Evolutionary conservation across 2,888 invertebrate species (phyloP), one percentile per base, ranked within the genome.

Genomic region (Papilio gigon): DNA sequence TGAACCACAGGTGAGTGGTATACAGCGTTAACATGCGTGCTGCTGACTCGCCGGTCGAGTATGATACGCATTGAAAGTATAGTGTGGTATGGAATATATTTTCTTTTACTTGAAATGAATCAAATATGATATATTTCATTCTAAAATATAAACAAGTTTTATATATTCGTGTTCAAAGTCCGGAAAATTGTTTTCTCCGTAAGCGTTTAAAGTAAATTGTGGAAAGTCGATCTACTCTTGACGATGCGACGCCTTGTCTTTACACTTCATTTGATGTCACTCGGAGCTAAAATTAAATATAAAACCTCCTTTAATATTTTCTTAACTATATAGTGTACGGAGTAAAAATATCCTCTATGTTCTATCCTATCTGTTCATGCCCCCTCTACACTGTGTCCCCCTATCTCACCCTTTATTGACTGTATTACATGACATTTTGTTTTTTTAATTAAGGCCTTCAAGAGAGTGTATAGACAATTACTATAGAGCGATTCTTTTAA

Each of bases 1-100:
- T 90, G 91, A 89, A 74, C 90, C 85, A 73, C 89, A 86, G 87
- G 90, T 89, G 20, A 25, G 50, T 5, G 4, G 9, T 11, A 14
- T 35, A 9, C 3, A 58, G 5, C n/a, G 6, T n/a, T n/a, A n/a
- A n/a, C n/a, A n/a, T n/a, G n/a, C n/a, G n/a, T n/a, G n/a, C n/a
- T n/a, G n/a, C n/a, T n/a, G n/a, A n/a, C n/a, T n/a, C n/a, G n/a
- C n/a, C n/a, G n/a, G n/a, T n/a, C n/a, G n/a, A n/a, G n/a, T n/a
- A n/a, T n/a, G n/a, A n/a, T n/a, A n/a, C n/a, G n/a, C n/a, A n/a
- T n/a, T n/a, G n/a, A n/a, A n/a, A n/a, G n/a, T n/a, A n/a, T n/a
- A n/a, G n/a, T n/a, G n/a, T n/a, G n/a, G n/a, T n/a, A n/a, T n/a
- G n/a, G n/a, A n/a, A n/a, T n/a, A n/a, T n/a, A n/a, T n/a, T n/a